Evolutionary conservation across 2,888 invertebrate genomes (phyloP).

Genomic region (Lydus trimaculatus): DNA sequence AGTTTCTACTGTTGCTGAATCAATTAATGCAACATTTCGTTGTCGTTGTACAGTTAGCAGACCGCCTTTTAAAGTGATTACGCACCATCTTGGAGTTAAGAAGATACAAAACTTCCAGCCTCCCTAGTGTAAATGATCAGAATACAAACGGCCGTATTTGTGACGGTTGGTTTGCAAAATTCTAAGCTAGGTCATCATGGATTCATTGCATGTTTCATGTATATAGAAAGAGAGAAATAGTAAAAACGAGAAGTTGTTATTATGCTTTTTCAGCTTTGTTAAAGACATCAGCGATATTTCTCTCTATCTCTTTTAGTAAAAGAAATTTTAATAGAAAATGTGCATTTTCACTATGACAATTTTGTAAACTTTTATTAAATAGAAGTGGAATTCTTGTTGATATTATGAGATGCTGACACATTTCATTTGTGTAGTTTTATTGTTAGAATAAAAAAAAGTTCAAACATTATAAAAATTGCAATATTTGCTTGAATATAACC

Average conservation of each 20-base stretch:
- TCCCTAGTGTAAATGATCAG: constrained; percentile 46
- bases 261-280: constrained; percentile 45
- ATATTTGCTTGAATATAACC: constrained; percentile 8
- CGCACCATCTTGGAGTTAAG: constrained; percentile 54
- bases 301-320: constrained; percentile 40
- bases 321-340: constrained; percentile 42
- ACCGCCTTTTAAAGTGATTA: constrained; percentile 49
- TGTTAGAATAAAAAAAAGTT: too few species aligned
- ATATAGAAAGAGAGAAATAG: constrained; percentile 38
- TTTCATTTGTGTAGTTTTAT: constrained; percentile 12
- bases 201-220: constrained; percentile 46
- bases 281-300: constrained; percentile 52
- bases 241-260: background rate
- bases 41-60: constrained; percentile 17
- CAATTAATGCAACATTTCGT: constrained; percentile 31
- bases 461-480: constrained; percentile 1
- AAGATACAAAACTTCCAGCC: constrained; percentile 57
- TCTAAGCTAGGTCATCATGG: constrained; percentile 41
- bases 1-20: constrained; percentile 21
- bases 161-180: constrained; percentile 50
- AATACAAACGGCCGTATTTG: constrained; percentile 60
- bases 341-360: constrained; percentile 34
- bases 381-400: background rate
- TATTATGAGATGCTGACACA: background rate
- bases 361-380: constrained; percentile 41